Evolutionary conservation across 2,797 vertebrate genomes (phyloP), one percentile per base, ranked within the genome.

Genomic region (Crocodylus rhombifer): DNA sequence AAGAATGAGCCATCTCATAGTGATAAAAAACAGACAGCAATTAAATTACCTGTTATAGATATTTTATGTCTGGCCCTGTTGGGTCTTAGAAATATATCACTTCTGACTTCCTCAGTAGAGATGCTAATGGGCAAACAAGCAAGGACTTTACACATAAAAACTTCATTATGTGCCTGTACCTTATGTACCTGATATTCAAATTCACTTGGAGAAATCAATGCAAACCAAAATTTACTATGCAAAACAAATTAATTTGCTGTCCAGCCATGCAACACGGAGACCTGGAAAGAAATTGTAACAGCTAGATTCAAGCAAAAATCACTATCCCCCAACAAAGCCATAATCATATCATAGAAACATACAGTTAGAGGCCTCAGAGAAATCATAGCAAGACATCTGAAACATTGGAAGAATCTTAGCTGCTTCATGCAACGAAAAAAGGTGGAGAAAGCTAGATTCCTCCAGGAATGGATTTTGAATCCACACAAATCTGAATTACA

Each of bases 181-280:
- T 51, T 51, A 2, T 23, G 33, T 11, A 4, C 33, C 85, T 84
- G 33, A 60, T 82, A 82, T 8, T 89, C 57, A 80, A 57, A 77
- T 10, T 64, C 69, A 58, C 42, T 89, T 14, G 14, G n/a, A 94
- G 5, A 26, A 90, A 79, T 7, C 26, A 88, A 82, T 21, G 14
- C 42, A 36, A 86, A 83, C 55, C 42, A 90, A 93, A 86, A 77
- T 58, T 21, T 86, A 77, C 23, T 84, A 56, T 25, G 30, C 61
- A 92, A 91, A 86, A 33, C 25, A 87, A 84, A 82, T 67, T 9
- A 93, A 75, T 79, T 62, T 84, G 73, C 23, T 51, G 85, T 67
- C 21, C 79, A 85, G 51, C 80, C 55, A 3, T 55, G 30, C 71
- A 69, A 16, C 8, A 81, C 87, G 16, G 7, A 58, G 85, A 65